phyloP scores from a whole-genome alignment of 2,888 invertebrate species.

The Diarsia dahlii region DNA sequence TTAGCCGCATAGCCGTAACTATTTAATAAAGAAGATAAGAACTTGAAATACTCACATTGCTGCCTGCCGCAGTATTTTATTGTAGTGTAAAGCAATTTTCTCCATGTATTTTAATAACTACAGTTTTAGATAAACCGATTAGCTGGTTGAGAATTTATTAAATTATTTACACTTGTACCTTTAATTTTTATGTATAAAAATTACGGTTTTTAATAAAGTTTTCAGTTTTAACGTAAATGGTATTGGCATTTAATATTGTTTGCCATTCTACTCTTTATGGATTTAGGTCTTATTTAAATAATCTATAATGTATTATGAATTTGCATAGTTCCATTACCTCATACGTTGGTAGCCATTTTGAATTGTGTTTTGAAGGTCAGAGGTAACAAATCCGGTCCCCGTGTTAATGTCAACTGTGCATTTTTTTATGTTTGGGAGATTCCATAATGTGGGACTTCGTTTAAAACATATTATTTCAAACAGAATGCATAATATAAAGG shows the following conservation, averaged over 20 bases:
- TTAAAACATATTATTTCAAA: background rate
- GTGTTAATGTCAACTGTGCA: slow-evolving; percentile 43
- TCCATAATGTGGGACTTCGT: slow-evolving; percentile 18
- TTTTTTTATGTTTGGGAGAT: slow-evolving; percentile 46
- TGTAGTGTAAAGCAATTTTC: slow-evolving; percentile 35
- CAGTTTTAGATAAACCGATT: slow-evolving; percentile 20
- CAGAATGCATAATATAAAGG: slow-evolving; percentile 21
- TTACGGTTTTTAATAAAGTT: slow-evolving; percentile 3
- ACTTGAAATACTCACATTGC: slow-evolving; percentile 32
- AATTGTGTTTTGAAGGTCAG: slow-evolving; percentile 52
- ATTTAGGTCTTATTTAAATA: slow-evolving; percentile 43
- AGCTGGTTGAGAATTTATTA: slow-evolving; percentile 16
- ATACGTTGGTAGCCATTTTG: slow-evolving; percentile 45
- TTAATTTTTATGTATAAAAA: background rate
- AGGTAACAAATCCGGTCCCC: slow-evolving; percentile 42
- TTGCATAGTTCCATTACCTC: slow-evolving; percentile 28
- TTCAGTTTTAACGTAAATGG: slow-evolving; percentile 8
- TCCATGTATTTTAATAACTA: slow-evolving; percentile 33
- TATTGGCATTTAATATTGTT: slow-evolving; percentile 29
- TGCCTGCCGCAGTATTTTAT: slow-evolving; percentile 24
- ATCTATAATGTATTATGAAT: slow-evolving; percentile 32
- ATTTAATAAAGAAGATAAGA: slow-evolving; percentile 43
- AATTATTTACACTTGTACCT: slow-evolving; percentile 4
- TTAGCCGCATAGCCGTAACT: slow-evolving; percentile 21
- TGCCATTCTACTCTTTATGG: slow-evolving; percentile 10